These are phyloP conservation scores for Centroberyx gerrardi DNA, from an alignment of 2,797 vertebrate genomes.

Conservation along the genomic window DNA sequence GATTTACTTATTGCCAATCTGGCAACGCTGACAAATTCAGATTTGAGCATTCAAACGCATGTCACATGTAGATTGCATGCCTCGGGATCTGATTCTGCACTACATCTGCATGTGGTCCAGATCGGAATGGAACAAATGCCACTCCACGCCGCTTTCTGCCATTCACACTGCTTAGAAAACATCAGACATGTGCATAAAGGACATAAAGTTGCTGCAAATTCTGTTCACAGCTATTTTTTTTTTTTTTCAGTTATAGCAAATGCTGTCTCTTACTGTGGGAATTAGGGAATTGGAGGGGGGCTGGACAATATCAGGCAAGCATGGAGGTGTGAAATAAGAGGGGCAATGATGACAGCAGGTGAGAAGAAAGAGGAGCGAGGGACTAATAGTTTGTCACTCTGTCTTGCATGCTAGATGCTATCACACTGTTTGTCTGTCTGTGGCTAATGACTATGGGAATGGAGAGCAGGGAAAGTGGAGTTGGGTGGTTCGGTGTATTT, in stretches of 20 bases:
- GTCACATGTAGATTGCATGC: too few relatives aligned
- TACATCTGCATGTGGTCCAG: too few relatives aligned
- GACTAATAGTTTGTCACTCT: background rate
- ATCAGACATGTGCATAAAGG: too few relatives aligned
- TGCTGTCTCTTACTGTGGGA: constrained; percentile 31
- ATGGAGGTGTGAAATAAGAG: constrained; percentile 55
- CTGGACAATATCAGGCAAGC: constrained; percentile 30
- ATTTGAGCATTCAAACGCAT: too few relatives aligned
- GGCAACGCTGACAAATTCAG: too few relatives aligned
- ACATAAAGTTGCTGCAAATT: constrained; percentile 1
- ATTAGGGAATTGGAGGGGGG: constrained; percentile 7
- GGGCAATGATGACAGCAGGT: constrained; percentile 47
- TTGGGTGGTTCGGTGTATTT: background rate
- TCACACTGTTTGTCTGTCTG: constrained; percentile 19
- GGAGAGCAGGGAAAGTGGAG: background rate
- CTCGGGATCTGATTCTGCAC: too few relatives aligned
- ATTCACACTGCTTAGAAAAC: too few relatives aligned
- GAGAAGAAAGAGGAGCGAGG: constrained; percentile 29
- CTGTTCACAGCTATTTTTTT: background rate
- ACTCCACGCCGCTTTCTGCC: too few relatives aligned
- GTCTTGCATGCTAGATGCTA: constrained; percentile 18
- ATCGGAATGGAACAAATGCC: too few relatives aligned
- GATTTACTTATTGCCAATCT: too few relatives aligned
- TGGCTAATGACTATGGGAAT: constrained; percentile 27
- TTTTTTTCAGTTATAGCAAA: background rate